Evolutionary conservation across 2,113 vertebrate genomes (phyloP), one percentile per base, ranked within the genome.

Genomic region (Hassar affinis): DNA sequence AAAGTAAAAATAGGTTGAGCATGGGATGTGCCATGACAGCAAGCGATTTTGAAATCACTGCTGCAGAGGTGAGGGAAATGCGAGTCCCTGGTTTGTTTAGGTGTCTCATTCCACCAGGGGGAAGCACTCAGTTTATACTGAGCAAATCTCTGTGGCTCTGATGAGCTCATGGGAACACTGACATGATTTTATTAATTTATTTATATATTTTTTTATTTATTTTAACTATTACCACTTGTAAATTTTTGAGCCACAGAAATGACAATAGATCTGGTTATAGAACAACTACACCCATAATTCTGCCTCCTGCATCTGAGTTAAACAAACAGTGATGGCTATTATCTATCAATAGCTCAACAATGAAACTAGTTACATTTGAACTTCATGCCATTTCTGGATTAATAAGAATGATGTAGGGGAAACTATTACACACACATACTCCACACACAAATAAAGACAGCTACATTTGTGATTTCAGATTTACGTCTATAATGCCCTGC

Each of bases 101-200:
- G 18, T n/a, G 33, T 78, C 12, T 80, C 22, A 38, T 80, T 54
- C n/a, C 47, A 80, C 62, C 30, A 69, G 47, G 78, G 59, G 61
- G 45, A 49, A 45, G 59, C 59, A 51, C 61, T 80, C 35, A 3
- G 78, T 64, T 51, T 64, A 61, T 38, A 7, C 42, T 49, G 78
- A 18, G 42, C 78, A 4, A 17, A 66, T 49, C 14, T 49, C 20
- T n/a, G n/a, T 79, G 27, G 30, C 20, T 17, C 62, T 80, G 35
- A 64, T n/a, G 45, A 51, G 10, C 38, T 79, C 35, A n/a, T 61
- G 25, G 77, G 12, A 61, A 30, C 18, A 4, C 15, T 61, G 35
- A 38, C 5, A 38, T 62, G 17, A 2, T 3, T 42, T 42, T 42
- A 42, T 42, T 42, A 2, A 42, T 54, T 42, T 27, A 30, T 27